These are phyloP conservation scores for Sparus aurata DNA, from an alignment of 2,797 vertebrate genomes.

Conservation along the genomic window DNA sequence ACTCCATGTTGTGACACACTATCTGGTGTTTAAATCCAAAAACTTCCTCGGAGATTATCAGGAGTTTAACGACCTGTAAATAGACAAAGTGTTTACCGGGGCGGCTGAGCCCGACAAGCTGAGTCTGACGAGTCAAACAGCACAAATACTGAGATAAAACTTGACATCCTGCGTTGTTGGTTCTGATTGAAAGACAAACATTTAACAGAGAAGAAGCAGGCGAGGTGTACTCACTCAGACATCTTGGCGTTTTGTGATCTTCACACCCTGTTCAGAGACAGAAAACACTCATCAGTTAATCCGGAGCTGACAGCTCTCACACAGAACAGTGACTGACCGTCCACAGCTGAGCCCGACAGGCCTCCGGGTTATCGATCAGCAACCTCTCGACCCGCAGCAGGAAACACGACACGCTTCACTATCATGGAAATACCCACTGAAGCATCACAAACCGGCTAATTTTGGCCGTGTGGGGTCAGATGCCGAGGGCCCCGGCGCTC, in stretches of 20 bases:
- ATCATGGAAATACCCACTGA: conserved; percentile 26
- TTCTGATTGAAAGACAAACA: not conserved
- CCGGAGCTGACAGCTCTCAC: not conserved
- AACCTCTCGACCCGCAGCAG: conserved; percentile 38
- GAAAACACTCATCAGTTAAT: conserved; percentile 24
- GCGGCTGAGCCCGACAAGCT: not conserved
- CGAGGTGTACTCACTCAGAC: conserved; percentile 76
- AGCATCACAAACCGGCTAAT: conserved; percentile 64
- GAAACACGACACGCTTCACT: conserved; percentile 41
- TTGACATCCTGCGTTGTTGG: not conserved
- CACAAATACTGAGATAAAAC: too few relatives aligned
- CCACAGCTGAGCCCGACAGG: not conserved
- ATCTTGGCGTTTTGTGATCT: conserved; percentile 55
- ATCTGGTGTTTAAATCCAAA: not conserved
- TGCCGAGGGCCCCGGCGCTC: not conserved
- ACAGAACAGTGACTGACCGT: conserved; percentile 1
- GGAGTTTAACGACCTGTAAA: not conserved
- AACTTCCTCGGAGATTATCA: not conserved
- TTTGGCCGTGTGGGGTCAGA: conserved; percentile 47
- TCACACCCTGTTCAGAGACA: conserved; percentile 65
- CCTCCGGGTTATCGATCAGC: conserved; percentile 34
- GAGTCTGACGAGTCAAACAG: not conserved
- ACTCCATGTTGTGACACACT: not conserved
- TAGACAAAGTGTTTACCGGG: not conserved
- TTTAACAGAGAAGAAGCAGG: not conserved